These are phyloP conservation scores for Tenrec ecaudatus DNA, from an alignment of 2,113 vertebrate species.

Conservation along the genomic window DNA sequence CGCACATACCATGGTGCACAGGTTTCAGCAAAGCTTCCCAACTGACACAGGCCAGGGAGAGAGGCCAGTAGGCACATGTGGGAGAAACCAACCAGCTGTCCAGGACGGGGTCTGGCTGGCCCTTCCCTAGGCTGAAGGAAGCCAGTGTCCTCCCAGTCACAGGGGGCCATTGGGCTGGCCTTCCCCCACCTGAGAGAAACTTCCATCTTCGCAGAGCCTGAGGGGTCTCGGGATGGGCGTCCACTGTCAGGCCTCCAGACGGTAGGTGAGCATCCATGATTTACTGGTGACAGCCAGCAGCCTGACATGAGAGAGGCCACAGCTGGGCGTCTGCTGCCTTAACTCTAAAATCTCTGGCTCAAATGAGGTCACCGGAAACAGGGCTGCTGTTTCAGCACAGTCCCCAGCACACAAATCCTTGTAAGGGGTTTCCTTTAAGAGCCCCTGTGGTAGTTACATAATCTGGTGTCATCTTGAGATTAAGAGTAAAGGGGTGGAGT, in stretches of 20 bases:
- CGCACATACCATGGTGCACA: not conserved
- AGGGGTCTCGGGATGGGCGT: rapidly evolving
- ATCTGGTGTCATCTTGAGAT: not conserved
- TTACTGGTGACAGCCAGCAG: not conserved
- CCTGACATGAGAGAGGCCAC: not conserved
- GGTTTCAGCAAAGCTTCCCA: not conserved
- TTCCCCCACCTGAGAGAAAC: rapidly evolving
- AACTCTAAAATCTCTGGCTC: constrained; percentile 42
- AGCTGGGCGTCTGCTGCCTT: rapidly evolving
- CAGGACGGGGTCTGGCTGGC: too few relatives aligned
- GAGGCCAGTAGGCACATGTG: not conserved
- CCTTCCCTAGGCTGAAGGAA: too few relatives aligned
- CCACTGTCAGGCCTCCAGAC: not conserved
- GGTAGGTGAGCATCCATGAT: not conserved
- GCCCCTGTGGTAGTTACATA: not conserved
- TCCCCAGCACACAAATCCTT: constrained; percentile 37
- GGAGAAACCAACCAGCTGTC: too few relatives aligned
- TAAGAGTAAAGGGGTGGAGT: too few relatives aligned
- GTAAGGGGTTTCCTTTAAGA: constrained; percentile 34
- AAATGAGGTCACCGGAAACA: not conserved
- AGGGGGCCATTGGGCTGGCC: not conserved
- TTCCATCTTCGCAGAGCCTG: rapidly evolving
- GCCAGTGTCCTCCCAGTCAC: too few relatives aligned
- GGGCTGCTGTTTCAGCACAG: constrained; percentile 32
- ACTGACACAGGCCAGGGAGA: not conserved